Evolutionary conservation across 2,888 invertebrate species (phyloP).

Genomic region (Drosophila lutescens): DNA sequence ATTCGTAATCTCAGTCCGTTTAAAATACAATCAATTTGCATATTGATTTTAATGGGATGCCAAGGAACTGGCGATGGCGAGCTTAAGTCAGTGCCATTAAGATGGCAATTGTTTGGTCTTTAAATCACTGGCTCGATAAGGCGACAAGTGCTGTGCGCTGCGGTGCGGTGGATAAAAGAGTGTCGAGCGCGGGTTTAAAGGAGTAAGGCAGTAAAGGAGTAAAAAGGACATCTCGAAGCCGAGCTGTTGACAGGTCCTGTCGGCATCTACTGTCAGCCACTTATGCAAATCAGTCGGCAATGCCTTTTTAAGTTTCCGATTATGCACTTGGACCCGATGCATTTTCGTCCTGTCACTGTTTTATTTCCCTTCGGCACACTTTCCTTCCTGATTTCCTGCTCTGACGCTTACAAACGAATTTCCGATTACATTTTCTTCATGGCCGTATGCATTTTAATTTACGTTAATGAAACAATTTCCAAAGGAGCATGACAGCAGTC

Average conservation of each 20-base stretch:
- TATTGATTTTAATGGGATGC: conserved; percentile 46
- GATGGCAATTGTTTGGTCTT: conserved; percentile 9
- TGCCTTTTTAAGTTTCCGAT: conserved; percentile 64
- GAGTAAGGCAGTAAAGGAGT: background rate
- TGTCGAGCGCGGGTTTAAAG: too few species aligned
- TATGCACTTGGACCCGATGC: conserved; percentile 45
- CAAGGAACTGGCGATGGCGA: conserved; percentile 5
- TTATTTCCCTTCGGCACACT: conserved; percentile 1
- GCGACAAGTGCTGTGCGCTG: conserved; percentile 16
- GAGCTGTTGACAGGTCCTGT: conserved; percentile 38
- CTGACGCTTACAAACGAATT: conserved; percentile 64
- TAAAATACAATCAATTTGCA: conserved; percentile 42
- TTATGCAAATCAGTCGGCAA: conserved; percentile 73
- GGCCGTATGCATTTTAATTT: conserved; percentile 70
- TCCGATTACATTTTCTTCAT: conserved; percentile 68
- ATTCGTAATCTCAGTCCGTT: conserved; percentile 30
- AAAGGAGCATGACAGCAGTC: conserved; percentile 25
- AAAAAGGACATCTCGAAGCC: conserved; percentile 1
- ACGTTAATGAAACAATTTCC: conserved; percentile 74
- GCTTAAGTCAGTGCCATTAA: conserved; percentile 26
- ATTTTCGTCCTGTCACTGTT: conserved; percentile 11
- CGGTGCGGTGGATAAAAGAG: background rate
- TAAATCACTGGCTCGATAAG: conserved; percentile 25
- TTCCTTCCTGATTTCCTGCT: conserved; percentile 26
- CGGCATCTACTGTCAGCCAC: conserved; percentile 56